Evolutionary conservation across 2,113 vertebrate genomes (phyloP).

Genomic region (Perccottus glenii): DNA sequence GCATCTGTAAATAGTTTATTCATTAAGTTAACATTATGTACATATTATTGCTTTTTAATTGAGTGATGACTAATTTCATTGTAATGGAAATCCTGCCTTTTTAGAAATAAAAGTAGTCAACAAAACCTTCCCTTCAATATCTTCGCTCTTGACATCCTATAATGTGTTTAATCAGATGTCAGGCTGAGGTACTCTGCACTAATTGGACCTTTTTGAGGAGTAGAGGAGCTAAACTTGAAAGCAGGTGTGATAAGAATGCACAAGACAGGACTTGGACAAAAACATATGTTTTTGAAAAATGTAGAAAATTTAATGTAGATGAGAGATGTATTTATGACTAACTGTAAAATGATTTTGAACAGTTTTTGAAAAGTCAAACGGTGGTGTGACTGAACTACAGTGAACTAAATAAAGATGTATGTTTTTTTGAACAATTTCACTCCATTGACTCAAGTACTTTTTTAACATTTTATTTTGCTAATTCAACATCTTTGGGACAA

Average conservation of each 20-base stretch:
- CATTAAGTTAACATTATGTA: too few species aligned
- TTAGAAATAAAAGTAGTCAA: background rate
- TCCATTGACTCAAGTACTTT: slow-evolving; percentile 25
- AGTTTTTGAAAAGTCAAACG: slow-evolving; percentile 66
- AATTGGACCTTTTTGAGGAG: slow-evolving; percentile 1
- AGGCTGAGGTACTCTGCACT: background rate
- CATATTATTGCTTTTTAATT: too few species aligned
- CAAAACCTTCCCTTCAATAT: background rate
- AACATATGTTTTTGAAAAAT: slow-evolving; percentile 31
- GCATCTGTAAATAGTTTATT: too few species aligned
- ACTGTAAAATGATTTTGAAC: slow-evolving; percentile 69
- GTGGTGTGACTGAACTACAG: slow-evolving; percentile 60
- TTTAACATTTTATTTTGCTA: slow-evolving; percentile 34
- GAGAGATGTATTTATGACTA: slow-evolving; percentile 65
- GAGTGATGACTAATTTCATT: too few species aligned
- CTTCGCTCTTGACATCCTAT: too few species aligned
- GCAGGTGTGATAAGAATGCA: background rate
- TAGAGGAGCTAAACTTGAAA: background rate
- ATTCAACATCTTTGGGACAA: background rate
- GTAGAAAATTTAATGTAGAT: slow-evolving; percentile 38
- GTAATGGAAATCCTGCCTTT: background rate
- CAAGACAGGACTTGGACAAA: slow-evolving; percentile 12
- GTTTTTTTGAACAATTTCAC: slow-evolving; percentile 54
- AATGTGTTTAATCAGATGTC: background rate
- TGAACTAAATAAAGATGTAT: slow-evolving; percentile 67